phyloP scores from a whole-genome alignment of 1,140 invertebrate species.

The Tyrophagus putrescentiae region DNA sequence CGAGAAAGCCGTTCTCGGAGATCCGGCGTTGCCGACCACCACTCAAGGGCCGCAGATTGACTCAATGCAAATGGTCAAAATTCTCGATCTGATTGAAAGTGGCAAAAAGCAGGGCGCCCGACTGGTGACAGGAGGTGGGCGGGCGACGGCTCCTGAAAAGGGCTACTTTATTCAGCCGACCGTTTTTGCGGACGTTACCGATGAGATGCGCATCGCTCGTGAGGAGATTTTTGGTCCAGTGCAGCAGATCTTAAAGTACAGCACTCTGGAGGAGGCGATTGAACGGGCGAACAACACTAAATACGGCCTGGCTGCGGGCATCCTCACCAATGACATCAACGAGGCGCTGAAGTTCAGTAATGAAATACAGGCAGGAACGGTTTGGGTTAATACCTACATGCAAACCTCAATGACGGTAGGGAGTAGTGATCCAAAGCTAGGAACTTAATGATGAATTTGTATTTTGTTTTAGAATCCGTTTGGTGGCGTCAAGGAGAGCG shows the following conservation, averaged over 20 bases:
- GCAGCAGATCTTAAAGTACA: slow-evolving; percentile 75
- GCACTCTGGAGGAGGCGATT: slow-evolving; percentile 70
- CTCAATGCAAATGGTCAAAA: slow-evolving; percentile 55
- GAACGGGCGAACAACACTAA: slow-evolving; percentile 68
- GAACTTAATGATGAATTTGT: too few species aligned
- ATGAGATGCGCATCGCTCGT: slow-evolving; percentile 67
- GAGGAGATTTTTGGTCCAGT: slow-evolving; percentile 79
- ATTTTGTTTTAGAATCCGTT: too few species aligned
- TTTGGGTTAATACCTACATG: slow-evolving; percentile 85
- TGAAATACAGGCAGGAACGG: slow-evolving; percentile 60
- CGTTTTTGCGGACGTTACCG: slow-evolving; percentile 65
- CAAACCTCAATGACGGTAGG: too few species aligned
- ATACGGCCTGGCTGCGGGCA: slow-evolving; percentile 74
- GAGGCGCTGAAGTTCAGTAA: slow-evolving; percentile 58
- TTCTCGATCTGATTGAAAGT: slow-evolving; percentile 53
- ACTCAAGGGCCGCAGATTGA: slow-evolving; percentile 73
- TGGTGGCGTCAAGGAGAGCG: slow-evolving; percentile 49
- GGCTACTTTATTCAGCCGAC: slow-evolving; percentile 80
- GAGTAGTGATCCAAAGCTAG: too few species aligned
- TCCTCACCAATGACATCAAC: slow-evolving; percentile 71
- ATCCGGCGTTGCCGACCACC: slow-evolving; percentile 52
- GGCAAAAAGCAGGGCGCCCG: slow-evolving; percentile 67
- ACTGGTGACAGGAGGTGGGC: slow-evolving; percentile 50
- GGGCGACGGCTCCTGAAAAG: slow-evolving; percentile 47
- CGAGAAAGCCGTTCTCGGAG: slow-evolving; percentile 54